Evolutionary conservation across 1,140 invertebrate genomes (phyloP).

Genomic region (Hycleus phaleratus): DNA sequence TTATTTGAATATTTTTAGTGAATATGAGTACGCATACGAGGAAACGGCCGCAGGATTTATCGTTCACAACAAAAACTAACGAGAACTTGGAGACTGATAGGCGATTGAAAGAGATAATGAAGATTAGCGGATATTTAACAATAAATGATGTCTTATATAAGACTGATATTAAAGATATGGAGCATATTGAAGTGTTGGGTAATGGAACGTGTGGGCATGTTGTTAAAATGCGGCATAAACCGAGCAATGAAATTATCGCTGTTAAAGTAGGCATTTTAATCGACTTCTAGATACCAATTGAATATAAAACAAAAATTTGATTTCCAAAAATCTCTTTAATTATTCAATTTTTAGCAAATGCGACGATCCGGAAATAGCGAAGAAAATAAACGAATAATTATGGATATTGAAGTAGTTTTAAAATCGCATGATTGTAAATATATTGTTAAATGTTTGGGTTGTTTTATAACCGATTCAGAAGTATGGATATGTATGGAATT

Average conservation of each 20-base stretch:
- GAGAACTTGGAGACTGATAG: conserved; percentile 42
- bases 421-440: conserved; percentile 95
- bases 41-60: conserved; percentile 26
- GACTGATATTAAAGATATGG: conserved; percentile 79
- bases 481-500: conserved; percentile 93
- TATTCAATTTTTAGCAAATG: conserved; percentile 73
- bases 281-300: too few relatives aligned
- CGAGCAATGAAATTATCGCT: conserved; percentile 78
- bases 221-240: conserved; percentile 89
- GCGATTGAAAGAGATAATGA: conserved; percentile 46
- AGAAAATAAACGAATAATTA: conserved; percentile 96
- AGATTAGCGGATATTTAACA: conserved; percentile 74
- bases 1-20: neutral
- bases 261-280: conserved; percentile 68
- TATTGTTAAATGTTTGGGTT: conserved; percentile 95
- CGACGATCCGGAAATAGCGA: conserved; percentile 90
- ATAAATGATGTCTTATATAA: conserved; percentile 72
- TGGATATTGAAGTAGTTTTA: conserved; percentile 96
- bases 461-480: conserved; percentile 89
- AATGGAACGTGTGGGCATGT: conserved; percentile 97
- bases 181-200: conserved; percentile 84
- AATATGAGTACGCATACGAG: conserved; percentile 12
- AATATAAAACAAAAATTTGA: too few relatives aligned
- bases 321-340: conserved; percentile 13
- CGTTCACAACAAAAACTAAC: conserved; percentile 26